Base-by-base conservation (phyloP, 2,797 vertebrate genomes). In the Chloroceryle amazona region DNA sequence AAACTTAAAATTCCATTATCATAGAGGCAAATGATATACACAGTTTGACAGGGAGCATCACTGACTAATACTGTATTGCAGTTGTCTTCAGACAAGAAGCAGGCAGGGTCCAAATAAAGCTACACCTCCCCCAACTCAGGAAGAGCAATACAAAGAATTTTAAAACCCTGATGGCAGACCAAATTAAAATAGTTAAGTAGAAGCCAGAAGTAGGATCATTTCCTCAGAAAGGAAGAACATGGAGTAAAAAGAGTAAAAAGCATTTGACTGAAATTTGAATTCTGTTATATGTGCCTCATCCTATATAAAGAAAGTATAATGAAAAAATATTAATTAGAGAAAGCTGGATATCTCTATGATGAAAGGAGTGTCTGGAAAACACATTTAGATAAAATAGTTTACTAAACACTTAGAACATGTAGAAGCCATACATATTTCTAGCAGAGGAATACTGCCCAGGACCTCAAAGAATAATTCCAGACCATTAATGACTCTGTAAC, bases 201-300 rank as follows among this genome's bases (percentile, higher is more conserved):
- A 42, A 83, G n/a, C 1, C 22, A 49, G 33, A 89, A 57, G 60
- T 23, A 46, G 0, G 0, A 3, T 15, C 7, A 63, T 39, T 33
- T 76, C 39, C 20, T 76, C 47, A 65, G 37, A 81, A 44, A 62
- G 15, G 17, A 93, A 78, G 29, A 15, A 46, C 0, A 7, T 39
- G 25, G 20, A 80, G 7, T 70, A 65, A 85, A 86, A 46, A 4
- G 2, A 3, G 5, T 13, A 68, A 49, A 29, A 76, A 85, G 2
- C 26, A 70, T 51, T 44, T n/a, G 19, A n/a, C 28, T 3, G 2
- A 54, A 85, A 55, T 76, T 7, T 65, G 13, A 70, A 19, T 60
- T 87, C 31, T 57, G 18, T 70, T 31, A 1, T 17, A 63, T 2
- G 3, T 71, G 28, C 12, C 23, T 42, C 60, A 68, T 37, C 25